phyloP scores from a whole-genome alignment of 2,113 vertebrate genomes.

The Carassius gibelio region DNA sequence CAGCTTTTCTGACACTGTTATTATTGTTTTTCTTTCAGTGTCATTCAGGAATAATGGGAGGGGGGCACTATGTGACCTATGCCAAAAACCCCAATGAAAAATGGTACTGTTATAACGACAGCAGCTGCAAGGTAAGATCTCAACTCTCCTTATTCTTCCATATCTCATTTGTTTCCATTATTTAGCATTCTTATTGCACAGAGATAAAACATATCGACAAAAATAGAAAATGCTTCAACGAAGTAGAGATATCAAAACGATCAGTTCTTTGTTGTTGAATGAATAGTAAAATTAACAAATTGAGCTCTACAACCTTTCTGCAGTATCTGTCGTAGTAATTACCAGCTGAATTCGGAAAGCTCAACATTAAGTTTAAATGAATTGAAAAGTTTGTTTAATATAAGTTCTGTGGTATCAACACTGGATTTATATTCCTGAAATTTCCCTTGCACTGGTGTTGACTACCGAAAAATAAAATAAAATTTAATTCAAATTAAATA shows the following conservation, averaged over 20 bases:
- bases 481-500: too few species aligned
- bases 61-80: constrained; percentile 98
- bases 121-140: constrained; percentile 95
- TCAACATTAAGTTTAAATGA: too few species aligned
- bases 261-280: too few species aligned
- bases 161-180: background rate
- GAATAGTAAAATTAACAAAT: background rate
- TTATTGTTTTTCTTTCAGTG: constrained; percentile 77
- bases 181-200: background rate
- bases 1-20: background rate
- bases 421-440: too few species aligned
- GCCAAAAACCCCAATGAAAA: constrained; percentile 99
- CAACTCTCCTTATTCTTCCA: background rate
- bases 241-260: too few species aligned
- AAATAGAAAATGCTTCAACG: too few species aligned
- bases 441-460: too few species aligned
- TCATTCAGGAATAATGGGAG: constrained; percentile 99
- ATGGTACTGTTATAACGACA: constrained; percentile 99
- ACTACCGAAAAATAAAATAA: too few species aligned
- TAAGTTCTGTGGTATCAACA: too few species aligned
- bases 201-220: too few species aligned
- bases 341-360: background rate
- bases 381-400: too few species aligned
- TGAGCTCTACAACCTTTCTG: background rate
- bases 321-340: background rate